Evolutionary conservation across 2,113 vertebrate genomes (phyloP).

Genomic region (Limnothrissa miodon): DNA sequence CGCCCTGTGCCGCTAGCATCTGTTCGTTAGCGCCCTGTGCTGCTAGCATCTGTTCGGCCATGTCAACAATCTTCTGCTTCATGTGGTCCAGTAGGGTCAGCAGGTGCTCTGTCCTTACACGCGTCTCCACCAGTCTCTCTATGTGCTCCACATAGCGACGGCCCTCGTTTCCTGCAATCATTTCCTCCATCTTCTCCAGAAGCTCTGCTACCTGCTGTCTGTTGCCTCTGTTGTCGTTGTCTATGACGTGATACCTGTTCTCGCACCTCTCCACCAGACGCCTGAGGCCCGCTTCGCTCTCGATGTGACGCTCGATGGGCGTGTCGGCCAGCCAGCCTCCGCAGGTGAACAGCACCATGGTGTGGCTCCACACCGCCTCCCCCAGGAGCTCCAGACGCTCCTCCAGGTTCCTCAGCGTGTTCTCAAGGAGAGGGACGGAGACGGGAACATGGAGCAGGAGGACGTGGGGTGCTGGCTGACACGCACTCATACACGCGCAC

Average conservation of each 20-base stretch:
- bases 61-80: no score
- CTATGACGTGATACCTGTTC: background rate
- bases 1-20: no score
- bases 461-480: background rate
- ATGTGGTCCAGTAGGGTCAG: no score
- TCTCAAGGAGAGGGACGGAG: no score
- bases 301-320: background rate
- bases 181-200: background rate
- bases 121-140: background rate
- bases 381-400: no score
- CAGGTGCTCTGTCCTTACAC: no score
- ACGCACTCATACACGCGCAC: background rate
- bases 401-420: no score
- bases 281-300: background rate
- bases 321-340: background rate
- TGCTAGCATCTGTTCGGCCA: no score
- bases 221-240: background rate
- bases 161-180: background rate
- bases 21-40: no score
- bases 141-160: background rate
- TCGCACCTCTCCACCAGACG: background rate
- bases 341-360: background rate
- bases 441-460: background rate
- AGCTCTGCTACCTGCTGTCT: background rate
- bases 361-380: background rate